Evolutionary conservation across 1,140 invertebrate species (phyloP).

Genomic region (Charaxes varanes): DNA sequence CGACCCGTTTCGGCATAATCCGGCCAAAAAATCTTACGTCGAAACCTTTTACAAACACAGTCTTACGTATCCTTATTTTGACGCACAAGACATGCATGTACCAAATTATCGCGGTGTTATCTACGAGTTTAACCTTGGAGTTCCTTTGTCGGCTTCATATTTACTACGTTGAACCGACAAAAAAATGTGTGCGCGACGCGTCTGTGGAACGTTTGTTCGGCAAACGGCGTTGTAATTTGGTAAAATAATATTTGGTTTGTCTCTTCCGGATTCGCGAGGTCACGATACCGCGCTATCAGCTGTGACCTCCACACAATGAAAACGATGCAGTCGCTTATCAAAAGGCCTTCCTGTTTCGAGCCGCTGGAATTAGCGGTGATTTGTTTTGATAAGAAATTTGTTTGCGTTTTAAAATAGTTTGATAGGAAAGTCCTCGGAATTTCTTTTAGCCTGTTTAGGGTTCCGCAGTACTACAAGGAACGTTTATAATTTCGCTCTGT

Average conservation of each 20-base stretch:
- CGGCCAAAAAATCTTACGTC: constrained; percentile 12
- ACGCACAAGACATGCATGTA: constrained; percentile 34
- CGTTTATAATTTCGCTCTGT: not conserved
- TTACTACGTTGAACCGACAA: constrained; percentile 44
- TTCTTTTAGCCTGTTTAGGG: too few species aligned
- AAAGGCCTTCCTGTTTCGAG: constrained; percentile 41
- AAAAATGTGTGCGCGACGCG: constrained; percentile 27
- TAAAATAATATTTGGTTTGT: constrained; percentile 31
- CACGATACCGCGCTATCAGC: constrained; percentile 48
- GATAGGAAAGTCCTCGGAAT: too few species aligned
- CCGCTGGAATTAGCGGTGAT: constrained; percentile 27
- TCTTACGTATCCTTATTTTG: constrained; percentile 29
- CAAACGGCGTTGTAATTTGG: constrained; percentile 32
- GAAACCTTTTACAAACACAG: constrained; percentile 10
- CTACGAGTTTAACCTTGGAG: constrained; percentile 64
- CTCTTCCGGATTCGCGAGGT: constrained; percentile 53
- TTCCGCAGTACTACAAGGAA: not conserved
- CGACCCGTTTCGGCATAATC: constrained; percentile 15
- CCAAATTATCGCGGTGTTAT: constrained; percentile 57
- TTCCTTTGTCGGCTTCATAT: constrained; percentile 51
- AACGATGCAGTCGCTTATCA: constrained; percentile 53
- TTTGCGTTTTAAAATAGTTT: not conserved
- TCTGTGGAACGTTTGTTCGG: constrained; percentile 8
- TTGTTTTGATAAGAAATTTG: constrained; percentile 10
- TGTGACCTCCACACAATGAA: constrained; percentile 42